These are phyloP conservation scores for Pseudopleuronectes americanus DNA, from an alignment of 2,797 vertebrate genomes.

Conservation along the genomic window DNA sequence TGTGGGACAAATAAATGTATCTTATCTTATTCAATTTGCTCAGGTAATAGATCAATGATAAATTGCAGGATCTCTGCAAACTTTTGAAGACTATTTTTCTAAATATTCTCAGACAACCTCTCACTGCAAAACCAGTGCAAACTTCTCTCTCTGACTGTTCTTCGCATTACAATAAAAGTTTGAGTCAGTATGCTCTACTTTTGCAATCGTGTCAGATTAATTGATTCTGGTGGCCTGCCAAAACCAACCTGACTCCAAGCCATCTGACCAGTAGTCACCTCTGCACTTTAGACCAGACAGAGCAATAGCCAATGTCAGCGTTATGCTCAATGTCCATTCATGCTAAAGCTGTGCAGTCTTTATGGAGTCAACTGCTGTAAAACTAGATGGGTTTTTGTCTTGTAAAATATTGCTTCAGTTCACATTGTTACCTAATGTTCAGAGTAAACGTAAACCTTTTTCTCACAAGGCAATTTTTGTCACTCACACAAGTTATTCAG, in stretches of 20 bases:
- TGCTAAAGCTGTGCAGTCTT: not conserved
- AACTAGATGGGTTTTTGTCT: not conserved
- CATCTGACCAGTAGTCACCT: slow-evolving; percentile 20
- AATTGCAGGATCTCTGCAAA: no score
- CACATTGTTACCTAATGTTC: not conserved
- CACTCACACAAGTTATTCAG: no score
- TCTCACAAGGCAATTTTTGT: not conserved
- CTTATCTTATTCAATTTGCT: no score
- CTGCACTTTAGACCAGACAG: slow-evolving; percentile 63
- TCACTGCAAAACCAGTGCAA: no score
- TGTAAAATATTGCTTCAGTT: not conserved
- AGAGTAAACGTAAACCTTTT: not conserved
- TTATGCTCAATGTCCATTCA: not conserved
- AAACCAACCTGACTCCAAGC: slow-evolving; percentile 36
- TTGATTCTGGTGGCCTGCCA: slow-evolving; percentile 38
- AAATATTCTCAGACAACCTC: no score
- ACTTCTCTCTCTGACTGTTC: not conserved
- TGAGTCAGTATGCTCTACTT: not conserved
- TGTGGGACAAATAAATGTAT: no score
- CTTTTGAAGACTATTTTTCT: no score
- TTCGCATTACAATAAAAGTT: not conserved
- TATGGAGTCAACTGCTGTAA: not conserved
- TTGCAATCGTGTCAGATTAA: slow-evolving; percentile 11
- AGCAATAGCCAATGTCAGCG: slow-evolving; percentile 1
- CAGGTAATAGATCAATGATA: no score